Conservation (phyloP, 2,797 vertebrate genomes). For the Rousettus madagascariensis region DNA sequence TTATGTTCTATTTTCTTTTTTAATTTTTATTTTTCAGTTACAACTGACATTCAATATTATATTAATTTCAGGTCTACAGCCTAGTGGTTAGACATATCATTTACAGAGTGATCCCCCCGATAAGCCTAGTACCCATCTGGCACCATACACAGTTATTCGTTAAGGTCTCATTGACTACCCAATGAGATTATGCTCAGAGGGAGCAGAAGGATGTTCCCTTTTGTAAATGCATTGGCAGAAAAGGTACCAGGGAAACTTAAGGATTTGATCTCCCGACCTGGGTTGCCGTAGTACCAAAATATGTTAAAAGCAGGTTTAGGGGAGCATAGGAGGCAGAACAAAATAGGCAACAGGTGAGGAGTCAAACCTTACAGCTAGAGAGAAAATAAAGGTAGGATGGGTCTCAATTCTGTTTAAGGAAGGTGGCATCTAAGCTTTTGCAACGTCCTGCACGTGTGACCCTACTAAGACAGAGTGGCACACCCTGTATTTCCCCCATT, state of each 20-base stretch:
- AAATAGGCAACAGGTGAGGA: background rate
- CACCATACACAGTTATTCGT: background rate
- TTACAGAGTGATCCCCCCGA: too few relatives aligned
- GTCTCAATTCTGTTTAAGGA: background rate
- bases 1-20: too few relatives aligned
- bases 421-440: background rate
- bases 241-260: slow-evolving; percentile 45
- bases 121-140: too few relatives aligned
- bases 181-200: background rate
- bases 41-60: too few relatives aligned
- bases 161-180: background rate
- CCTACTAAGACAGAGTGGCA: background rate
- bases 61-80: too few relatives aligned
- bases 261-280: slow-evolving; percentile 22
- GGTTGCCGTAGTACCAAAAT: slow-evolving; percentile 2
- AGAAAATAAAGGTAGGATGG: background rate
- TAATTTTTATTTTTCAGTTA: too few relatives aligned
- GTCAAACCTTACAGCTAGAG: background rate
- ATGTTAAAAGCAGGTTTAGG: background rate
- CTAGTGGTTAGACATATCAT: too few relatives aligned
- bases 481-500: accelerated
- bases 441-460: background rate
- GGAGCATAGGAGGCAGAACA: background rate
- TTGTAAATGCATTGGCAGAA: background rate
- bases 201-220: background rate